phyloP scores from a whole-genome alignment of 2,797 vertebrate species.

The Salmo trutta region DNA sequence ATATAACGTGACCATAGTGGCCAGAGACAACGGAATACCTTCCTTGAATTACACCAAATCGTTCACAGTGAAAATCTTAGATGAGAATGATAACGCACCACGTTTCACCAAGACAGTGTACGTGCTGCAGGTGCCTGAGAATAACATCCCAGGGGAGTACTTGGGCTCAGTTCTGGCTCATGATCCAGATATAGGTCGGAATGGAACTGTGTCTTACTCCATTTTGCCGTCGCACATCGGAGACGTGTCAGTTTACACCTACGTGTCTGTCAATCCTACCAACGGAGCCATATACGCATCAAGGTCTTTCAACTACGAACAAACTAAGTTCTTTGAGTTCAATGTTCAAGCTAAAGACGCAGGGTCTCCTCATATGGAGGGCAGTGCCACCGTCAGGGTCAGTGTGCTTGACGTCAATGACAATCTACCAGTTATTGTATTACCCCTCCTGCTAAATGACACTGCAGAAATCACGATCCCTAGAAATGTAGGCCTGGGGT shows the following conservation, averaged over 20 bases:
- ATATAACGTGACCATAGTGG: slow-evolving; percentile 96
- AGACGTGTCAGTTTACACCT: slow-evolving; percentile 96
- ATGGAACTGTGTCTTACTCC: slow-evolving; percentile 94
- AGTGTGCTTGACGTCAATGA: slow-evolving; percentile 95
- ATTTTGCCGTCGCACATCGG: slow-evolving; percentile 93
- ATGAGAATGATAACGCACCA: slow-evolving; percentile 97
- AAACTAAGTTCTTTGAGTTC: slow-evolving; percentile 97
- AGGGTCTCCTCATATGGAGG: slow-evolving; percentile 92
- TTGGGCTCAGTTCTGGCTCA: slow-evolving; percentile 94
- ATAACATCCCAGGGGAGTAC: slow-evolving; percentile 98
- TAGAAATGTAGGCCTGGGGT: slow-evolving; percentile 92
- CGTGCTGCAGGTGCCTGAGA: slow-evolving; percentile 94
- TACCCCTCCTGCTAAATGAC: slow-evolving; percentile 93
- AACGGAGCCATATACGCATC: slow-evolving; percentile 98
- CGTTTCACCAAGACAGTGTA: slow-evolving; percentile 94
- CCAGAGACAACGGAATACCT: slow-evolving; percentile 92
- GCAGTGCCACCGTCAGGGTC: slow-evolving; percentile 91
- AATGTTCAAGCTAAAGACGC: slow-evolving; percentile 96
- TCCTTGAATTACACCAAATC: slow-evolving; percentile 95
- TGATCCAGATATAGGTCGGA: slow-evolving; percentile 94
- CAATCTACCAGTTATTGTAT: slow-evolving; percentile 93
- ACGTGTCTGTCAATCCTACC: slow-evolving; percentile 96
- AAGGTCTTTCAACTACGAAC: slow-evolving; percentile 96
- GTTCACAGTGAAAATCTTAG: slow-evolving; percentile 91
- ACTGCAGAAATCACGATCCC: slow-evolving; percentile 95